Conservation (phyloP, 2,797 vertebrate genomes). For the Thunnus albacares region DNA sequence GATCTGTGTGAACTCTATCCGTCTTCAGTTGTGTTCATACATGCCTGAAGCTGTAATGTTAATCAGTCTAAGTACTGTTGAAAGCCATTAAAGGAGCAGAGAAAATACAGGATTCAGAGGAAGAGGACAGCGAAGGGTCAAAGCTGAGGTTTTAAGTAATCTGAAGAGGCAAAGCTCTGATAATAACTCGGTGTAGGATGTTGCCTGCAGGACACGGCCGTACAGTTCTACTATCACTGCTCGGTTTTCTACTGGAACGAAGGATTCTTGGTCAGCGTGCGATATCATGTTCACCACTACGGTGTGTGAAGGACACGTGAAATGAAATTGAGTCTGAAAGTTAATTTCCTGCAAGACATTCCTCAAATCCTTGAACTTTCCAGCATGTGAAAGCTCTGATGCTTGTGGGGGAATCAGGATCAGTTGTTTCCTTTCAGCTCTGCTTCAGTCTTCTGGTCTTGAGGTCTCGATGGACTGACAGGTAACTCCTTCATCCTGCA, state of each 20-base stretch:
- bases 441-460: background rate
- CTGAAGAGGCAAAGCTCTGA: background rate
- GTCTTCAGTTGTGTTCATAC: constrained; percentile 1
- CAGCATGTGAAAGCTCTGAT: background rate
- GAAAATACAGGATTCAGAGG: constrained; percentile 3
- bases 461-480: background rate
- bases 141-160: background rate
- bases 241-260: background rate
- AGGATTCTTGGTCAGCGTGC: background rate
- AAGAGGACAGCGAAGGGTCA: background rate
- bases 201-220: background rate
- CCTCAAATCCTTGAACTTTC: background rate
- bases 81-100: background rate
- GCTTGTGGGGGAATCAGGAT: too few species aligned
- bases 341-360: background rate
- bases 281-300: background rate
- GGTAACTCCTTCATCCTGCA: background rate
- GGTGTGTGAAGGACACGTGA: background rate
- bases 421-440: background rate
- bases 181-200: constrained; percentile 4
- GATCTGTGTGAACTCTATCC: constrained; percentile 4
- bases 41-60: constrained; percentile 2
- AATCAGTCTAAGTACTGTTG: constrained; percentile 9
- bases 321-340: background rate
- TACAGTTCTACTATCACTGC: constrained; percentile 1